Evolutionary conservation across 1,140 invertebrate species (phyloP), one percentile per base, ranked within the genome.

Genomic region (Zelostemma sp.): DNA sequence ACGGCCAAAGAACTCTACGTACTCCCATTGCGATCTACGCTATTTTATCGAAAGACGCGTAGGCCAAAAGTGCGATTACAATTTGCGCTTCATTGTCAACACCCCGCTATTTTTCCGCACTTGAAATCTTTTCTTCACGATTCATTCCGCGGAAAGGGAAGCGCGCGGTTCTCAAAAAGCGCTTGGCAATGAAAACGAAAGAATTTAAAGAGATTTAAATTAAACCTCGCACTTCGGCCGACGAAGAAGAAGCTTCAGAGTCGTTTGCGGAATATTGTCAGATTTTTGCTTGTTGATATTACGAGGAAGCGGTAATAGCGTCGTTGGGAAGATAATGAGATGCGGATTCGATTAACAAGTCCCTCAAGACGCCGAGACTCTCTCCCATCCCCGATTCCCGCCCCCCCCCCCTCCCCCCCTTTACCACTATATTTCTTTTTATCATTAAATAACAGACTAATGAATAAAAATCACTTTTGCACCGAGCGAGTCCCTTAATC

Each of bases 261-360:
- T 68, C 35, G 60, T 64, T 58, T 47, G 53, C 49, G 14, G 63
- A 41, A 75, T 75, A 75, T 75, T 75, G 74, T 75, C 74, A 75
- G 19, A 63, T 57, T 49, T 28, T 69, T 65, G 40, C 40, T 33
- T 51, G 18, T 46, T 46, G 33, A 40, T 35, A 31, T 38, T 46
- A 28, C 51, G 43, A 64, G 50, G 43, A 46, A 40, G 12, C 21
- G 15, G 11, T 8, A 11, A 11, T n/a, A 41, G 15, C 38, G 38
- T 41, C 38, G 11, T 49, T 50, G 16, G 16, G 19, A 47, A 47
- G 19, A 47, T 11, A 33, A 49, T 16, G 18, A 35, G 14, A 51
- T 51, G 33, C n/a, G 35, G 31, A 50, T 51, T 25, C 11, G 28
- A 31, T 31, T 31, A 31, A 31, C 35, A 11, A 3, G 14, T 38